Evolutionary conservation across 2,113 vertebrate genomes (phyloP).

Genomic region (Lophotis ruficrista): DNA sequence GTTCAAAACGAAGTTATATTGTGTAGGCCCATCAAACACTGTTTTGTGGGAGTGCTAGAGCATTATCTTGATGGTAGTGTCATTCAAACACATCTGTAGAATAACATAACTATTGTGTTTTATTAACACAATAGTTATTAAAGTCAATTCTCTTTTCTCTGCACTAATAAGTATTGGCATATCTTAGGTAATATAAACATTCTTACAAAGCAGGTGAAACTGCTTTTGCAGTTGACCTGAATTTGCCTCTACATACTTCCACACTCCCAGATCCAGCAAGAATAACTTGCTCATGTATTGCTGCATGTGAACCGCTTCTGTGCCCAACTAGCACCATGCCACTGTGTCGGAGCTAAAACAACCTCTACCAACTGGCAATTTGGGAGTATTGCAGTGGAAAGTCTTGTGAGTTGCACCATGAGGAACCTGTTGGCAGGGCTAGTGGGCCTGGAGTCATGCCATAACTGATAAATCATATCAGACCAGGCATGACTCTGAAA

Average conservation of each 20-base stretch:
- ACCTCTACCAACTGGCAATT: fast-evolving
- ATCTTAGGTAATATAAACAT: background rate
- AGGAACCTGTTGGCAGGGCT: background rate
- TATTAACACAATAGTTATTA: background rate
- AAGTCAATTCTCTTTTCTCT: background rate
- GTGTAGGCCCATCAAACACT: background rate
- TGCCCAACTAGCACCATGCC: fast-evolving
- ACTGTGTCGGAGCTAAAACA: background rate
- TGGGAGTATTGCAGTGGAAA: background rate
- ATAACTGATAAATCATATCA: background rate
- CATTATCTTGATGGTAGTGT: background rate
- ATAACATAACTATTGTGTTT: background rate
- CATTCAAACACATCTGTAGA: background rate
- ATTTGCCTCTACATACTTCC: background rate
- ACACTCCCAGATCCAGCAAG: background rate
- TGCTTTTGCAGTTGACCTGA: background rate
- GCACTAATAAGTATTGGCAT: background rate
- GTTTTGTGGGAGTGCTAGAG: background rate
- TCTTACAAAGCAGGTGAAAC: background rate
- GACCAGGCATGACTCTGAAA: background rate
- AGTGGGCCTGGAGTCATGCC: background rate
- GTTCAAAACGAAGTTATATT: background rate
- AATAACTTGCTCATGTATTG: background rate
- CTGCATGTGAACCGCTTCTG: background rate
- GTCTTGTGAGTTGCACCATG: background rate